Percentiles rank a stretch among this genome's conserved stretches.
phyloP scores from a whole-genome alignment of 64 coral and sea anemone genomes.

The Acropora tenuis region DNA sequence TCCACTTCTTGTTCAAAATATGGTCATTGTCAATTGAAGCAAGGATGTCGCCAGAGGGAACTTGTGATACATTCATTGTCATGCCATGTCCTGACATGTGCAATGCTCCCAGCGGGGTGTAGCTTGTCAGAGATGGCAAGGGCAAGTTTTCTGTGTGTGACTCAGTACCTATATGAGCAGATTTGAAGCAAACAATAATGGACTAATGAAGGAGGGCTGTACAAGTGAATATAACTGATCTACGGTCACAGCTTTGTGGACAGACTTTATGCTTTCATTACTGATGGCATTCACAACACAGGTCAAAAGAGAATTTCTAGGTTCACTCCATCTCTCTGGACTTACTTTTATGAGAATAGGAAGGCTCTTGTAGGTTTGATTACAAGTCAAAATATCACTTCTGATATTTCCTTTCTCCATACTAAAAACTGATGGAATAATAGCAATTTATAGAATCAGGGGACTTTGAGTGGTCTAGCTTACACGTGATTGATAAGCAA shows the following conservation, averaged over 20 bases:
- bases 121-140: slow-evolving; percentile 13
- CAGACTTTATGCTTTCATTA: not conserved
- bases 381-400: slow-evolving; percentile 14
- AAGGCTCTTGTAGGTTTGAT: slow-evolving; percentile 42
- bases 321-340: not conserved
- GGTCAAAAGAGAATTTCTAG: slow-evolving; percentile 21
- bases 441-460: not conserved
- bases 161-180: slow-evolving; percentile 30
- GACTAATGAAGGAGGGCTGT: slow-evolving; percentile 43
- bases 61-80: slow-evolving; percentile 24
- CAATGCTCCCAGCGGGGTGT: slow-evolving; percentile 6
- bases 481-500: too few species aligned
- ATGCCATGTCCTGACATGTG: slow-evolving; percentile 26
- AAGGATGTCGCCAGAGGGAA: slow-evolving; percentile 41
- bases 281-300: not conserved
- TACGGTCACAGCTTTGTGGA: slow-evolving; percentile 4
- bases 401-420: slow-evolving; percentile 16
- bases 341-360: slow-evolving; percentile 6
- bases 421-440: not conserved
- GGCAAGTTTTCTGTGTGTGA: slow-evolving; percentile 21
- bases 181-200: slow-evolving; percentile 33
- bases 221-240: slow-evolving; percentile 62
- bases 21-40: slow-evolving; percentile 61
- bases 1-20: slow-evolving; percentile 55
- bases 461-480: too few species aligned